phyloP scores from a whole-genome alignment of 2,113 vertebrate genomes.

The Heterochromis multidens region DNA sequence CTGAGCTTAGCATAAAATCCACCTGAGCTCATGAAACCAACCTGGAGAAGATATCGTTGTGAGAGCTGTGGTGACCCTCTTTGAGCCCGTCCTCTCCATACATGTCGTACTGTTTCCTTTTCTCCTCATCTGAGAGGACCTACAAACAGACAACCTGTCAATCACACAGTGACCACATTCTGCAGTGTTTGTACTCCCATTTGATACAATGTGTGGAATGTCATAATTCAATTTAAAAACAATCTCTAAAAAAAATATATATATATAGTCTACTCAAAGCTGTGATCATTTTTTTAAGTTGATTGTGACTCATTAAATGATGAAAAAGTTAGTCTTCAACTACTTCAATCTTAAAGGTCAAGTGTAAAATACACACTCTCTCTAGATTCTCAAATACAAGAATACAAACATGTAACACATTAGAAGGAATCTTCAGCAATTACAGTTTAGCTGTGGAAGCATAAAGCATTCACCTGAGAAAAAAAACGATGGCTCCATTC shows the following conservation, averaged over 20 bases:
- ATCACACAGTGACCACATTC: neutral
- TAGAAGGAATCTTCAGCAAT: neutral
- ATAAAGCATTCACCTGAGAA: neutral
- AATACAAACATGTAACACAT: neutral
- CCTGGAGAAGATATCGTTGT: constrained; percentile 98
- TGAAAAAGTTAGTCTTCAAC: neutral
- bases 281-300: neutral
- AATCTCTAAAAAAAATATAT: too few species aligned
- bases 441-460: neutral
- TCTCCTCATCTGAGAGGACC: constrained; percentile 97
- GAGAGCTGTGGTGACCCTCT: constrained; percentile 94
- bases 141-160: constrained; percentile 41
- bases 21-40: constrained; percentile 58
- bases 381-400: neutral
- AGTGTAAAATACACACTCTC: neutral
- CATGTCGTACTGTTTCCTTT: constrained; percentile 93
- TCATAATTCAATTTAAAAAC: neutral
- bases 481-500: neutral
- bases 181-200: neutral
- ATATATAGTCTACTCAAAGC: neutral
- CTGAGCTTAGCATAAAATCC: neutral
- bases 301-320: neutral
- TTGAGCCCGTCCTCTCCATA: constrained; percentile 97
- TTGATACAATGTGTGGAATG: neutral
- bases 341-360: neutral